Evolutionary conservation across 2,888 invertebrate genomes (phyloP).

Genomic region (Synanthedon formicaeformis): DNA sequence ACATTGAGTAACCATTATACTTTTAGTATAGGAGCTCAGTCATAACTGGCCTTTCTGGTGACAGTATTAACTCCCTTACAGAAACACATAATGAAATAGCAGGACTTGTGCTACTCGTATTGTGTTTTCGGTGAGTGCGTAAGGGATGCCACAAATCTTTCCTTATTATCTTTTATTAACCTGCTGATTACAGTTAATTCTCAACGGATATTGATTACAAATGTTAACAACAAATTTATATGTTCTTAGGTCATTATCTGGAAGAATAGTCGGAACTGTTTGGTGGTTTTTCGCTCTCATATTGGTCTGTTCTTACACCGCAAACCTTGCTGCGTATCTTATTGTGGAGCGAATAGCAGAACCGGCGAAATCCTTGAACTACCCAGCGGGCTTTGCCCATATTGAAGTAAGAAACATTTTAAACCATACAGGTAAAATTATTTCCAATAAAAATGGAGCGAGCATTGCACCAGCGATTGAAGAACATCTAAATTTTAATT

Average conservation of each 20-base stretch:
- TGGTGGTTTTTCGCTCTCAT: slow-evolving; percentile 99
- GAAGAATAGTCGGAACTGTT: slow-evolving; percentile 95
- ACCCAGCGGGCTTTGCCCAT: slow-evolving; percentile 91
- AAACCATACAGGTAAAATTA: slow-evolving; percentile 44
- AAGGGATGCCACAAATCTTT: too few species aligned
- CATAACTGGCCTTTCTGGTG: too few species aligned
- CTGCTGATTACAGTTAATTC: too few species aligned
- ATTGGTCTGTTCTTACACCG: slow-evolving; percentile 97
- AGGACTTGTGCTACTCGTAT: too few species aligned
- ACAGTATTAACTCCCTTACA: too few species aligned
- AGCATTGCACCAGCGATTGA: slow-evolving; percentile 31
- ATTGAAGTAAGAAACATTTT: slow-evolving; percentile 79
- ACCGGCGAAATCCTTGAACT: slow-evolving; percentile 80
- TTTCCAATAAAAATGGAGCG: slow-evolving; percentile 12
- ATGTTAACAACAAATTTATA: neutral
- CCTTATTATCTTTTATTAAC: too few species aligned
- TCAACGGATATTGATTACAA: too few species aligned
- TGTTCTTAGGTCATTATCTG: slow-evolving; percentile 79
- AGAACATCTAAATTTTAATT: neutral
- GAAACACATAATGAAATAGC: too few species aligned
- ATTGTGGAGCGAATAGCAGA: slow-evolving; percentile 97
- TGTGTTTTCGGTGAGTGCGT: too few species aligned
- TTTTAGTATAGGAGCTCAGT: too few species aligned
- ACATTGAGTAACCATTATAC: too few species aligned
- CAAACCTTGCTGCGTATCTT: slow-evolving; percentile 97